A percentile compares a stretch with the other conserved stretches of the same genome.
These are phyloP conservation scores for Meiosimyza decipiens DNA, from an alignment of 2,888 invertebrate genomes.

Conservation along the genomic window DNA sequence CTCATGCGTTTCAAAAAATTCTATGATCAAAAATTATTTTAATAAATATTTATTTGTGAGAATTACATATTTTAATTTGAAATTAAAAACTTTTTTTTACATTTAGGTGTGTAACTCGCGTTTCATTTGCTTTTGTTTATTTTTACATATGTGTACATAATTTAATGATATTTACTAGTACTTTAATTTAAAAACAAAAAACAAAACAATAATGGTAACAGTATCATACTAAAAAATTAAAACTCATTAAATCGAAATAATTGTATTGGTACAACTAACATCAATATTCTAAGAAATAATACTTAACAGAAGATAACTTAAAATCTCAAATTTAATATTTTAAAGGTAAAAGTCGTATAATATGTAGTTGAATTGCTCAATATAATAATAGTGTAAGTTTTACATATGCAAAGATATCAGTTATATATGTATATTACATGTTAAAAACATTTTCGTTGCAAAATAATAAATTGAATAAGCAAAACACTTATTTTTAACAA, in stretches of 20 bases:
- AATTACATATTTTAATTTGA: no score
- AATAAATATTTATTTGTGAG: no score
- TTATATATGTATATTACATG: not conserved
- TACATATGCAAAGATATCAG: not conserved
- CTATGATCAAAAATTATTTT: no score
- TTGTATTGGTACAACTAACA: slow-evolving; percentile 26
- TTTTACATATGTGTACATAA: not conserved
- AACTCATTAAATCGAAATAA: slow-evolving; percentile 11
- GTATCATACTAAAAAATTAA: slow-evolving; percentile 28
- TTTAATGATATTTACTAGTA: not conserved
- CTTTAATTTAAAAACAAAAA: slow-evolving; percentile 9
- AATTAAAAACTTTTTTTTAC: no score
- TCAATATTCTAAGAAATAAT: slow-evolving; percentile 39
- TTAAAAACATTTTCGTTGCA: slow-evolving; percentile 17
- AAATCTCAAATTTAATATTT: slow-evolving; percentile 27
- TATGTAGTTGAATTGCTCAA: slow-evolving; percentile 14
- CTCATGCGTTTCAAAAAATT: no score
- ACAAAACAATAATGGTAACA: slow-evolving; percentile 7
- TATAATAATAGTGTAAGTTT: not conserved
- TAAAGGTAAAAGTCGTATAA: slow-evolving; percentile 20
- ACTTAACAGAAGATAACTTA: slow-evolving; percentile 41
- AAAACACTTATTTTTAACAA: not conserved
- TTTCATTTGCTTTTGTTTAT: not conserved
- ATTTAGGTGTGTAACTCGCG: not conserved
- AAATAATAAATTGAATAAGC: not conserved